Evolutionary conservation across 2,113 vertebrate species (phyloP).

Genomic region (Oxyura jamaicensis): DNA sequence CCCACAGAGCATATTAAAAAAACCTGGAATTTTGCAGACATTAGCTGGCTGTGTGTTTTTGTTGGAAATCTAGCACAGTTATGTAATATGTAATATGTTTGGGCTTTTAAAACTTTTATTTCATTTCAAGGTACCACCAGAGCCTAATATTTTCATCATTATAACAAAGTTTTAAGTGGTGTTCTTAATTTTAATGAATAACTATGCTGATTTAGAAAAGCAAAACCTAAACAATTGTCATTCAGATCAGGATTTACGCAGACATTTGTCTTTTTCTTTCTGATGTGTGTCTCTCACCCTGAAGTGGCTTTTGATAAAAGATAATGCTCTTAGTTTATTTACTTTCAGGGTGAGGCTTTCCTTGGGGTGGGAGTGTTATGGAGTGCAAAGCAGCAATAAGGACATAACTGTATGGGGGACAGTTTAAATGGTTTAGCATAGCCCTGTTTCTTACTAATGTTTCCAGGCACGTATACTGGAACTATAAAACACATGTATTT

Average conservation of each 20-base stretch:
- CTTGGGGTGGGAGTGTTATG: neutral
- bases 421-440: neutral
- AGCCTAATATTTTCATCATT: neutral
- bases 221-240: neutral
- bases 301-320: neutral
- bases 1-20: neutral
- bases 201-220: neutral
- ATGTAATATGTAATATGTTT: conserved; percentile 9
- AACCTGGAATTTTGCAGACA: conserved; percentile 14
- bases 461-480: neutral
- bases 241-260: neutral
- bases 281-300: neutral
- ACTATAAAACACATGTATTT: conserved; percentile 4
- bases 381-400: neutral
- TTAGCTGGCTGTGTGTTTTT: conserved; percentile 28
- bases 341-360: neutral
- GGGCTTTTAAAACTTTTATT: neutral
- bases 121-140: neutral
- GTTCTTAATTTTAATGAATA: neutral
- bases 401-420: neutral
- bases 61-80: conserved; percentile 12
- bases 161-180: neutral
- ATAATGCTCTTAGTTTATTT: neutral
- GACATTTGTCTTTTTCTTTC: neutral
- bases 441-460: neutral